Conservation (phyloP, 2,797 vertebrate genomes). For the Pangasius sanitwongsei region DNA sequence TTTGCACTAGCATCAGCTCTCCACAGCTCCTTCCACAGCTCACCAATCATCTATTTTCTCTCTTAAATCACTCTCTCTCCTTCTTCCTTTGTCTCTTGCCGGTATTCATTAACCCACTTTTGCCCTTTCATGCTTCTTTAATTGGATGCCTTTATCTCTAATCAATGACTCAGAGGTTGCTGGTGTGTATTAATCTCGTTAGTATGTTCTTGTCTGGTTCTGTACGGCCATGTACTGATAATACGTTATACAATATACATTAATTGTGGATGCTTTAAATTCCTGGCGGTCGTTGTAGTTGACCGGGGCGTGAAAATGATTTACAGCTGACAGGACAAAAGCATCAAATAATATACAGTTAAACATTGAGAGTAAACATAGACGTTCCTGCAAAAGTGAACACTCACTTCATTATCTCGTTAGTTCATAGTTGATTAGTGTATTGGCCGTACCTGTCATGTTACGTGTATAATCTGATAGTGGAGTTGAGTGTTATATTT, state of each 20-base stretch:
- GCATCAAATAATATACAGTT: too few relatives aligned
- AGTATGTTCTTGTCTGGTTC: neutral
- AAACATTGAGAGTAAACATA: too few relatives aligned
- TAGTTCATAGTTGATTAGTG: too few relatives aligned
- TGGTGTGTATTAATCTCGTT: neutral
- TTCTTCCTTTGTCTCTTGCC: neutral
- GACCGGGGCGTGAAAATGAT: neutral
- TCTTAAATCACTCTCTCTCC: neutral
- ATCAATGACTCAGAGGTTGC: slow-evolving; percentile 5
- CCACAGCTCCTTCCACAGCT: neutral
- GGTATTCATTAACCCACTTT: slow-evolving; percentile 18
- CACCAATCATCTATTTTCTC: neutral
- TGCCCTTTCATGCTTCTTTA: slow-evolving; percentile 12
- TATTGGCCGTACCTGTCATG: too few relatives aligned
- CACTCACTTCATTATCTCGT: too few relatives aligned
- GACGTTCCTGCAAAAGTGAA: too few relatives aligned
- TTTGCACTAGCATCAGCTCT: neutral
- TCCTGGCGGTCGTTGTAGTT: neutral
- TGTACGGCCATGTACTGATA: neutral
- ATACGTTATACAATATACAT: neutral
- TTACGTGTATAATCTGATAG: too few relatives aligned
- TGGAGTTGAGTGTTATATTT: too few relatives aligned
- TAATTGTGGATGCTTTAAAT: neutral
- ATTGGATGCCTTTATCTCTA: slow-evolving; percentile 18
- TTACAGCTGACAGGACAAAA: neutral